Conservation (phyloP, 2,797 vertebrate genomes). For the Pangasius mekongensis region DNA sequence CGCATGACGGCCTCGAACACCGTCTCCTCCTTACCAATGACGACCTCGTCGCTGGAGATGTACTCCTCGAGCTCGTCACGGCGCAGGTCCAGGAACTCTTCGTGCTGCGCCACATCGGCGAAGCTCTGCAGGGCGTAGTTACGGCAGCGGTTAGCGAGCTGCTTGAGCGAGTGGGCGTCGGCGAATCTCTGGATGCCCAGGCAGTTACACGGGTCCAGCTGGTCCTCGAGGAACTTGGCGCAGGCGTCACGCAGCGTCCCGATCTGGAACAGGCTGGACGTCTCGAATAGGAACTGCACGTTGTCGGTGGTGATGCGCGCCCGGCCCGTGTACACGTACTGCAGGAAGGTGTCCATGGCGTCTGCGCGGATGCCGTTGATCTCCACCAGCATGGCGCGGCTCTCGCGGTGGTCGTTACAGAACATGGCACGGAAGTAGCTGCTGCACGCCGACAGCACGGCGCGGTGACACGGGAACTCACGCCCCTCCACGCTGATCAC, state of each 20-base stretch:
- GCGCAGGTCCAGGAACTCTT: constrained; percentile 93
- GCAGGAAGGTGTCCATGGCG: constrained; percentile 96
- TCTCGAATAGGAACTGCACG: constrained; percentile 96
- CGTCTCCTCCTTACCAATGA: constrained; percentile 90
- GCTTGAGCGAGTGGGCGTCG: constrained; percentile 91
- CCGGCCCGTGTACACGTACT: constrained; percentile 95
- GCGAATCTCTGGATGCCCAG: constrained; percentile 96
- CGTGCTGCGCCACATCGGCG: constrained; percentile 90
- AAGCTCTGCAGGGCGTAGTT: constrained; percentile 88
- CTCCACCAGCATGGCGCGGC: constrained; percentile 95
- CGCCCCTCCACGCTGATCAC: constrained; percentile 96
- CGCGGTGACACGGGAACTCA: constrained; percentile 96
- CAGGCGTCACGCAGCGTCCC: constrained; percentile 89
- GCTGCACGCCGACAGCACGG: constrained; percentile 94
- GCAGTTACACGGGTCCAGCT: constrained; percentile 97
- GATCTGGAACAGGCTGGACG: constrained; percentile 97
- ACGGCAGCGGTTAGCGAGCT: constrained; percentile 89
- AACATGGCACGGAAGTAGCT: constrained; percentile 99
- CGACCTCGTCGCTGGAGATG: constrained; percentile 89
- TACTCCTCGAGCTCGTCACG: constrained; percentile 94
- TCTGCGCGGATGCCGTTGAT: constrained; percentile 96
- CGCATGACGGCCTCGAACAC: constrained; percentile 97
- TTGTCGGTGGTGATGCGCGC: constrained; percentile 97
- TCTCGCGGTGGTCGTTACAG: constrained; percentile 96
- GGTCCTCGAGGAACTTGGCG: constrained; percentile 96